Conservation (phyloP, 2,797 vertebrate species). For the Sandelia bainsii region DNA sequence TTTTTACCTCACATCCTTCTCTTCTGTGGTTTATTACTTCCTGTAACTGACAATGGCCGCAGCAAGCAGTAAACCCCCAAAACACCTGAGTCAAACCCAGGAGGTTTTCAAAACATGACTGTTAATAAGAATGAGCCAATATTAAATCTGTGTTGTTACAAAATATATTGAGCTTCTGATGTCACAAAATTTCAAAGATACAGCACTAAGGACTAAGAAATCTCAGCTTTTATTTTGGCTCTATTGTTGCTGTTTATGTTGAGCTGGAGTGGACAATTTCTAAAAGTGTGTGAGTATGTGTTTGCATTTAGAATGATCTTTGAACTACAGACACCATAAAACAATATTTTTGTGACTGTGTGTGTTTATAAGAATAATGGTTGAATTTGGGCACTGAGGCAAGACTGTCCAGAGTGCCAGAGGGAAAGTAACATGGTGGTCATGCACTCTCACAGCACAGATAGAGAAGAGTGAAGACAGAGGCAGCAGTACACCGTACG, state of each 20-base stretch:
- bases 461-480: slow-evolving; percentile 28
- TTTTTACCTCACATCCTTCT: no score
- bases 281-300: background rate
- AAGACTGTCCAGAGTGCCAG: background rate
- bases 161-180: background rate
- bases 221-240: no score
- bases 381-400: slow-evolving; percentile 6
- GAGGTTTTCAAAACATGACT: background rate
- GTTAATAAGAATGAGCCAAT: background rate
- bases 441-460: background rate
- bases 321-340: slow-evolving; percentile 1
- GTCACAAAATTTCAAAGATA: background rate
- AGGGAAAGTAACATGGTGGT: background rate
- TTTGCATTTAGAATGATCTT: background rate
- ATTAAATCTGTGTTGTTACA: background rate
- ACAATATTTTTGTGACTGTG: background rate
- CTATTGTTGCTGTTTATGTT: background rate
- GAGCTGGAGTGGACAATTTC: background rate
- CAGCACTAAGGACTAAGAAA: background rate
- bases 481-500: slow-evolving; percentile 19
- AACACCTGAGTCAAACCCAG: background rate
- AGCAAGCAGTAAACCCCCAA: background rate
- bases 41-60: no score
- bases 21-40: no score
- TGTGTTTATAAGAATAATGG: background rate